Conservation (phyloP, 2,113 vertebrate genomes). For the Rutilus rutilus region DNA sequence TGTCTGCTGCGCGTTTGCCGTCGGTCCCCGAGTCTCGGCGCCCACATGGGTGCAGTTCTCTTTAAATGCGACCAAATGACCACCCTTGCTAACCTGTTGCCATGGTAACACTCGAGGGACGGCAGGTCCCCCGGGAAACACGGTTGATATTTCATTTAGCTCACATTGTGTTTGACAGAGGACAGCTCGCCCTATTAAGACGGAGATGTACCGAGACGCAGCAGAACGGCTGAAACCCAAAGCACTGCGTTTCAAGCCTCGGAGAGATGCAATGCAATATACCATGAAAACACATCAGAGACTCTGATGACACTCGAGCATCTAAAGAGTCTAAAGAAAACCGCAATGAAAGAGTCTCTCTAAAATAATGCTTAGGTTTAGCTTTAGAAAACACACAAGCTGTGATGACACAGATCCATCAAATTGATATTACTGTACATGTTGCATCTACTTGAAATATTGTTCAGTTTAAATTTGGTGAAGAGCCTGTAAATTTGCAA, state of each 20-base stretch:
- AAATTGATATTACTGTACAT: background rate
- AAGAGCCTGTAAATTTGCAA: too few relatives aligned
- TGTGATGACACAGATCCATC: background rate
- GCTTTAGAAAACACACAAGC: background rate
- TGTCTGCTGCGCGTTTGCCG: background rate
- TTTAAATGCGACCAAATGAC: conserved; percentile 45
- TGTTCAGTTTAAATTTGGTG: too few relatives aligned
- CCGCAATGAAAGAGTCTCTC: background rate
- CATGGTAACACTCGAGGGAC: conserved; percentile 57
- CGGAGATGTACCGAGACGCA: background rate
- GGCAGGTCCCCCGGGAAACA: conserved; percentile 25
- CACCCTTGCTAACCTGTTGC: conserved; percentile 53
- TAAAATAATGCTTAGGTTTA: background rate
- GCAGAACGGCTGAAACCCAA: background rate
- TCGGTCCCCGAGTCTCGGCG: background rate
- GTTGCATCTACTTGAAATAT: background rate
- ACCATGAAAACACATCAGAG: background rate
- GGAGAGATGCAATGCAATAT: background rate
- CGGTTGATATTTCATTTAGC: conserved; percentile 47
- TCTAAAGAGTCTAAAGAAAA: background rate
- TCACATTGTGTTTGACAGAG: conserved; percentile 37
- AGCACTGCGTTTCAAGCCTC: background rate
- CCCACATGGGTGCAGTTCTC: conserved; percentile 41
- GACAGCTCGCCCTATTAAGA: conserved; percentile 35
- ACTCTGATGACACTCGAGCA: background rate